These are phyloP conservation scores for Atlantisia rogersi DNA, from an alignment of 2,113 vertebrate species.

Conservation along the genomic window DNA sequence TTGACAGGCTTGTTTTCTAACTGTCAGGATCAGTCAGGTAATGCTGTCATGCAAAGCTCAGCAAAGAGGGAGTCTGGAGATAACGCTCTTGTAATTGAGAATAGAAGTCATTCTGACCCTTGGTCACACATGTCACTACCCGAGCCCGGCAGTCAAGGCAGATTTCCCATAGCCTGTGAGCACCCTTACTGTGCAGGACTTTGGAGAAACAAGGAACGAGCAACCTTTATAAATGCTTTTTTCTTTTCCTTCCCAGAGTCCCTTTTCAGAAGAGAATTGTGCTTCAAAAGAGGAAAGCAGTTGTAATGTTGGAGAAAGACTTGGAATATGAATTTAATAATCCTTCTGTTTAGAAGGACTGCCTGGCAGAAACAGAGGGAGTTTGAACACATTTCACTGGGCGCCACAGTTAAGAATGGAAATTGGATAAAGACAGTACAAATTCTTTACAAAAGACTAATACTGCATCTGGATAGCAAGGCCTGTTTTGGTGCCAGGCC, in stretches of 20 bases:
- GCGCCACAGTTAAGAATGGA: slow-evolving; percentile 33
- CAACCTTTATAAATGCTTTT: background rate
- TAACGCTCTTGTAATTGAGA: background rate
- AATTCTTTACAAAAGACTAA: slow-evolving; percentile 60
- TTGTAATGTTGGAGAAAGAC: background rate
- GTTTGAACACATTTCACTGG: background rate
- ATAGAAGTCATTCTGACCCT: background rate
- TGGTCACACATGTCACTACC: background rate
- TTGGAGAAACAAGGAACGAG: background rate
- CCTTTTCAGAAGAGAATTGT: background rate
- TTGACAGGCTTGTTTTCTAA: background rate
- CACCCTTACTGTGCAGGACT: background rate
- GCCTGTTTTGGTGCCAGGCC: slow-evolving; percentile 29
- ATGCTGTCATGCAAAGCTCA: background rate
- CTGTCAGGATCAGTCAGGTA: background rate
- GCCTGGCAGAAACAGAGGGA: background rate
- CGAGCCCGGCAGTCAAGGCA: background rate
- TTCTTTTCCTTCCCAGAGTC: background rate
- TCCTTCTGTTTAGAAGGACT: slow-evolving; percentile 5
- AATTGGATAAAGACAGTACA: slow-evolving; percentile 50
- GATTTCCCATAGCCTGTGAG: background rate
- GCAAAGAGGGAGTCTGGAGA: background rate
- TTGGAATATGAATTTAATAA: slow-evolving; percentile 36
- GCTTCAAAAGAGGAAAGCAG: background rate
- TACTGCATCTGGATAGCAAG: slow-evolving; percentile 41